Conservation (phyloP, 2,797 vertebrate genomes). For the Cynopterus sphinx region DNA sequence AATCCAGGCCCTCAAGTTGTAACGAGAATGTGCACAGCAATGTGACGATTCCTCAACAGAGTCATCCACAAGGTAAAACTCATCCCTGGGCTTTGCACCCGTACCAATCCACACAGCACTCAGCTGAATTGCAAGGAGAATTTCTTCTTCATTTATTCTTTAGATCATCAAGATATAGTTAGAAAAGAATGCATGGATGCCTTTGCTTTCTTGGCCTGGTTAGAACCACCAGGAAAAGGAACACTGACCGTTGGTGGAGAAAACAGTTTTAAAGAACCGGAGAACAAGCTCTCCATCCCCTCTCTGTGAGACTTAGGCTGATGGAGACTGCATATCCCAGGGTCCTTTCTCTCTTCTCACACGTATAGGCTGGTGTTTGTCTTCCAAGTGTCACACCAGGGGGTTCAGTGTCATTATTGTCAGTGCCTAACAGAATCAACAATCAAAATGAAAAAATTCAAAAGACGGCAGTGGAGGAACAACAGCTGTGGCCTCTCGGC, state of each 20-base stretch:
- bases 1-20: neutral
- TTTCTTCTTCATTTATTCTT: neutral
- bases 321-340: neutral
- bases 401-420: neutral
- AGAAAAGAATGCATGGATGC: neutral
- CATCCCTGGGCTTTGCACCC: accelerated
- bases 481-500: neutral
- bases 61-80: neutral
- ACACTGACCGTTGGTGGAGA: neutral
- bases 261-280: neutral
- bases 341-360: neutral
- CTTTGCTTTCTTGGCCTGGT: conserved; percentile 11
- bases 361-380: neutral
- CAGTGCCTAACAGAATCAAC: neutral
- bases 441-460: neutral
- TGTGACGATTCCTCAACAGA: neutral
- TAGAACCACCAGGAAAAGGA: neutral
- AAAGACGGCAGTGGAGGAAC: conserved; percentile 46
- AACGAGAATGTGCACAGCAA: no score
- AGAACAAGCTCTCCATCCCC: neutral
- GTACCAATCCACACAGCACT: neutral
- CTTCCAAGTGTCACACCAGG: neutral
- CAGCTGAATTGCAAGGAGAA: neutral
- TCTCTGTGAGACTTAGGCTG: neutral
- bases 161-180: neutral